phyloP scores from a whole-genome alignment of 2,113 vertebrate genomes.

The Xerus inauris region DNA sequence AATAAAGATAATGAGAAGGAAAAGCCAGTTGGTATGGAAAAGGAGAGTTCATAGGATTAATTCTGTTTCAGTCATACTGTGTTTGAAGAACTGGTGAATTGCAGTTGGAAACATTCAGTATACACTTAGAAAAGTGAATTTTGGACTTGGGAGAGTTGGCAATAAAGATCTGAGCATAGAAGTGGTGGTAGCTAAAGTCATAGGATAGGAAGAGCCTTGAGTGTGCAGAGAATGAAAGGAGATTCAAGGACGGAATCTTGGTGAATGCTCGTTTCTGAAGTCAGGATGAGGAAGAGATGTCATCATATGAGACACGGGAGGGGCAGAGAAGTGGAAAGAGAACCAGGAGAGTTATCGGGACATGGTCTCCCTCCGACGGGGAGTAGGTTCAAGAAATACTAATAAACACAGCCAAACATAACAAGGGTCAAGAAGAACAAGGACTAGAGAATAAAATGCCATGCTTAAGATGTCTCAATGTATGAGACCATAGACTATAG shows the following conservation, averaged over 20 bases:
- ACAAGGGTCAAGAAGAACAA: background rate
- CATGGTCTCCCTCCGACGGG: background rate
- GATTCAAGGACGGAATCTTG: background rate
- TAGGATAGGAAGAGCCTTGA: background rate
- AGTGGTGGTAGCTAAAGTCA: background rate
- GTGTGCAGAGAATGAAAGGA: background rate
- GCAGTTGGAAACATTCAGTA: background rate
- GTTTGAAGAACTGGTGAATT: background rate
- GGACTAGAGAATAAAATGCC: background rate
- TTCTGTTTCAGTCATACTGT: background rate
- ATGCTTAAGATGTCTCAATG: background rate
- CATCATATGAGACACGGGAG: background rate
- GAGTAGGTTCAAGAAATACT: background rate
- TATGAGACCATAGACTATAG: background rate
- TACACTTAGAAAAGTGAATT: background rate
- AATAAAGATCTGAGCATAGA: background rate
- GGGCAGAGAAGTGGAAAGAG: background rate
- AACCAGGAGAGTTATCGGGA: background rate
- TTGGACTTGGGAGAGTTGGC: constrained; percentile 18
- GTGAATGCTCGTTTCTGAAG: background rate
- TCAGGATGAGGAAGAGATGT: background rate
- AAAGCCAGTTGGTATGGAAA: background rate
- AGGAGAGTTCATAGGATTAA: background rate
- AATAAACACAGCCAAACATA: background rate
- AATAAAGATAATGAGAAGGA: background rate